phyloP scores from a whole-genome alignment of 2,113 vertebrate genomes.

The Campylomormyrus tamandua region DNA sequence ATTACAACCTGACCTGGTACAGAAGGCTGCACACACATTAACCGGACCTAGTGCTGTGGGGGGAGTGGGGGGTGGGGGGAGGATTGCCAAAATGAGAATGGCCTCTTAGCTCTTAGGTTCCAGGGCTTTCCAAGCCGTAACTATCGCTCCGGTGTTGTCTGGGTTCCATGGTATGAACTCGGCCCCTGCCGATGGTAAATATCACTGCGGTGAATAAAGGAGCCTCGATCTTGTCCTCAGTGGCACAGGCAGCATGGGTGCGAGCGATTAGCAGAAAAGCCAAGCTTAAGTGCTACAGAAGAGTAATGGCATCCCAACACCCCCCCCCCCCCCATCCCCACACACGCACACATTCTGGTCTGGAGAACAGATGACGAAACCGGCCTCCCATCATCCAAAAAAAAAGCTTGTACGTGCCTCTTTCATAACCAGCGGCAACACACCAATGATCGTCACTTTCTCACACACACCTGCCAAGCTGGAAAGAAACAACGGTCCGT shows the following conservation, averaged over 20 bases:
- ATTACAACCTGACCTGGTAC: neutral
- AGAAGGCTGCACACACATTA: neutral
- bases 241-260: neutral
- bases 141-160: neutral
- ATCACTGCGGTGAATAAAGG: neutral
- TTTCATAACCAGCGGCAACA: neutral
- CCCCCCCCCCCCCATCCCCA: neutral
- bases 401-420: neutral
- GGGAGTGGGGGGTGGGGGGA: neutral
- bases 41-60: neutral
- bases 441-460: neutral
- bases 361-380: neutral
- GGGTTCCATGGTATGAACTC: neutral
- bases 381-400: neutral
- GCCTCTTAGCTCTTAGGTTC: neutral
- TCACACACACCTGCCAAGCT: neutral
- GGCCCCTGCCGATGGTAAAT: neutral
- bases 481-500: neutral
- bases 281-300: neutral
- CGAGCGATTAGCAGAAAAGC: neutral
- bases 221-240: neutral
- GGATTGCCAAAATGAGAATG: neutral
- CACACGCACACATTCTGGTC: neutral
- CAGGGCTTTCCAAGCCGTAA: neutral
- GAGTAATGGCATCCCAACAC: neutral